Base-by-base conservation (phyloP, 2,888 invertebrate species). In the Dioctria linearis region DNA sequence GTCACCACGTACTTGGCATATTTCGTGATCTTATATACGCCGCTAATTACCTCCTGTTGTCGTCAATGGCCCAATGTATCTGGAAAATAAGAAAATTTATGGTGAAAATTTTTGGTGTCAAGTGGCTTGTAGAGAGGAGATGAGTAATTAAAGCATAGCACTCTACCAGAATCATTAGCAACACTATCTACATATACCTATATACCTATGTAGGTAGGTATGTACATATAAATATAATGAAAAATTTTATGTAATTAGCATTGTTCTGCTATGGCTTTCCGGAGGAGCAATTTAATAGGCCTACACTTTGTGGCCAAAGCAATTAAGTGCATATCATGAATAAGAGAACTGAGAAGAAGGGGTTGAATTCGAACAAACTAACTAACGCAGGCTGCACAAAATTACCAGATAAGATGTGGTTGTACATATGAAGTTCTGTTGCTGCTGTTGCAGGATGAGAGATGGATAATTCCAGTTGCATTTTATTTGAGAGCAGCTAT, bases 391-490 rank as follows among this genome's bases (percentile, higher is more conserved):
- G 11, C 5, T 46, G 46, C 46, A 46, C 2, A 6, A 46, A 46
- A 46, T 46, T 2, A 4, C 54, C 54, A 54, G 54, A 54, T 54
- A 46, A 46, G 8, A 46, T 46, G 5, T 6, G 1, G 8, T 46
- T 46, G 1, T 25, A 25, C 25, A 25, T 25, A 25, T 1, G 46
- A 46, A 46, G 46, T 0, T 46, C 5, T 8, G 46, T 6, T 46
- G 46, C 46, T 6, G 46, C 46, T 6, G 25, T 25, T 25, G 25
- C 25, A 25, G n/a, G 57, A 13, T 5, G 5, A 37, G 61, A 25
- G 39, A 13, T 51, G 51, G 61, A 61, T 8, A 6, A 61, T 61
- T 61, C 61, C 37, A 61, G 61, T 61, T 61, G 61, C 61, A 61
- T 6, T 39, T 39, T 25, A 25, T 37, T 61, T 61, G 39, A 59